Conservation (phyloP, 2,113 vertebrate species). For the Australoheros scitulus region DNA sequence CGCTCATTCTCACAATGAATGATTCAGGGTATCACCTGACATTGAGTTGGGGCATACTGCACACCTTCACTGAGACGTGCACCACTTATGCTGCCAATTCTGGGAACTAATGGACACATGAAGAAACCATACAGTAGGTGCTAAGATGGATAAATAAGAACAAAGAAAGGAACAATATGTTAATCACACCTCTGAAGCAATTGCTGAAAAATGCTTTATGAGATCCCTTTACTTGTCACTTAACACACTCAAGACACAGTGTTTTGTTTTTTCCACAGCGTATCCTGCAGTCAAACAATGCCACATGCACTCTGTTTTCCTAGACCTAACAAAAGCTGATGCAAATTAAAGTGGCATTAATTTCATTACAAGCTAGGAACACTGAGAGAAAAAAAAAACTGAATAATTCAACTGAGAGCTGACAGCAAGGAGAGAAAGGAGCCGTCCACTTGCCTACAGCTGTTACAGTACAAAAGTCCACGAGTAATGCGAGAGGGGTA, state of each 20-base stretch:
- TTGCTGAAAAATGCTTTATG: conserved; percentile 6
- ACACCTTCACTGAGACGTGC: not conserved
- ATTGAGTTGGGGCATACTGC: conserved; percentile 1
- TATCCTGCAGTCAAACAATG: conserved; percentile 68
- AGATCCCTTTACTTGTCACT: conserved; percentile 38
- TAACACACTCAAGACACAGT: conserved; percentile 8
- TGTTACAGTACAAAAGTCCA: conserved; percentile 42
- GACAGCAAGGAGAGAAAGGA: conserved; percentile 47
- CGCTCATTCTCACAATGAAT: conserved; percentile 40
- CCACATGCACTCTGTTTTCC: conserved; percentile 52
- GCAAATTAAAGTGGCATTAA: conserved; percentile 75
- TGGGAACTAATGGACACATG: conserved; percentile 5
- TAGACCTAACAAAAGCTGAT: conserved; percentile 59
- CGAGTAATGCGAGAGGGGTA: conserved; percentile 44
- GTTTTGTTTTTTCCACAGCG: conserved; percentile 22
- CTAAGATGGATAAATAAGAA: not conserved
- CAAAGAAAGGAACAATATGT: not conserved
- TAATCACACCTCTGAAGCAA: conserved; percentile 18
- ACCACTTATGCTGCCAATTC: conserved; percentile 7
- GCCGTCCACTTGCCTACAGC: conserved; percentile 58
- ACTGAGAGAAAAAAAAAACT: conserved; percentile 26
- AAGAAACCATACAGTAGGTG: conserved; percentile 12
- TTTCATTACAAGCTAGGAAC: conserved; percentile 65
- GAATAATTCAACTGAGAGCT: conserved; percentile 60
- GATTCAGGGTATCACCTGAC: conserved; percentile 46